These are phyloP conservation scores for Cranoglanis bouderius DNA, from an alignment of 2,113 vertebrate species.

Conservation along the genomic window DNA sequence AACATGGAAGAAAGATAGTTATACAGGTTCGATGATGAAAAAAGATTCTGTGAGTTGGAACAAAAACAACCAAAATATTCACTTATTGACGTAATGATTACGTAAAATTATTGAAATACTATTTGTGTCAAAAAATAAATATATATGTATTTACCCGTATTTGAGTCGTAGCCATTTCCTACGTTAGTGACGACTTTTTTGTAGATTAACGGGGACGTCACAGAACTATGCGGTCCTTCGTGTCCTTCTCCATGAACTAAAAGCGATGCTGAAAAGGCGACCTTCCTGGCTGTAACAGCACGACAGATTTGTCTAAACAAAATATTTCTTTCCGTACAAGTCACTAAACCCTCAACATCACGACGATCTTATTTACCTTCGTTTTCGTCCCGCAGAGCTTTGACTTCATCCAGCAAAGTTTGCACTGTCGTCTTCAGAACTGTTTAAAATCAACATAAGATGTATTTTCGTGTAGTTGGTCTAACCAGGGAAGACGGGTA, in stretches of 20 bases:
- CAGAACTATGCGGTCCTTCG: not conserved
- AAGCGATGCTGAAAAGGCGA: constrained; percentile 50
- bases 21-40: not conserved
- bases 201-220: constrained; percentile 27
- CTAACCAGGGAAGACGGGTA: no score
- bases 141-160: constrained; percentile 40
- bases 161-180: constrained; percentile 38
- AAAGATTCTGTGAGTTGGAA: not conserved
- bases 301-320: not conserved
- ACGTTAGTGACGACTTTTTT: constrained; percentile 43
- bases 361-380: not conserved
- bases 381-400: not conserved
- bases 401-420: not conserved
- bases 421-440: not conserved
- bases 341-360: not conserved
- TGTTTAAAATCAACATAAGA: not conserved
- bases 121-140: no score
- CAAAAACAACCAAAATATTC: no score
- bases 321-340: not conserved
- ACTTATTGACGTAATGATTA: no score
- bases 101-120: no score
- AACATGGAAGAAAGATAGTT: not conserved
- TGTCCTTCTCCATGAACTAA: not conserved
- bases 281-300: constrained; percentile 21
- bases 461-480: not conserved